A percentile compares a stretch with the other conserved stretches of the same genome.
Evolutionary conservation across 2,888 invertebrate species (phyloP).

Genomic region (Psylliodes chrysocephalus): DNA sequence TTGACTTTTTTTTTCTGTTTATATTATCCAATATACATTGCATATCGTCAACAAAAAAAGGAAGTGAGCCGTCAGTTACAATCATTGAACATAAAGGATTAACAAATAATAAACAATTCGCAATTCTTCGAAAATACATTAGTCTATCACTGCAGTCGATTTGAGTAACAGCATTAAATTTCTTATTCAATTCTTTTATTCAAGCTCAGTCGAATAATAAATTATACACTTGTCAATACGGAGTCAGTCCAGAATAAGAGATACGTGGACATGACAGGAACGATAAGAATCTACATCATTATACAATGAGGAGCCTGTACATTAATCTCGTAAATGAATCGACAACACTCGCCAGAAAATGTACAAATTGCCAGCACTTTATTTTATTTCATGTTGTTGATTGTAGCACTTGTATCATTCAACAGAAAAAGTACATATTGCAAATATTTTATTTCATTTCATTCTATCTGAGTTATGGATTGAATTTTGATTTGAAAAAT

Average conservation of each 20-base stretch:
- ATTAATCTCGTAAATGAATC: neutral
- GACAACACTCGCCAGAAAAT: neutral
- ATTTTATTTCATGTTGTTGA: neutral
- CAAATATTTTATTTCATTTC: too few species aligned
- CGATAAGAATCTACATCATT: neutral
- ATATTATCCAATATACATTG: neutral
- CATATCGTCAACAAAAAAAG: neutral
- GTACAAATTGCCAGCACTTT: neutral
- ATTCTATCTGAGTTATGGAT: too few species aligned
- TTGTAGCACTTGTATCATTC: too few species aligned
- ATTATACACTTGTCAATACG: slow-evolving; percentile 2
- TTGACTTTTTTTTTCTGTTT: too few species aligned
- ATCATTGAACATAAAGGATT: neutral
- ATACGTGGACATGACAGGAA: slow-evolving; percentile 4
- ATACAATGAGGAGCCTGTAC: neutral
- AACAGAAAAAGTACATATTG: too few species aligned
- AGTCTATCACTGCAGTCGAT: neutral
- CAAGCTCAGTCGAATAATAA: neutral
- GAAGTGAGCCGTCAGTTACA: neutral
- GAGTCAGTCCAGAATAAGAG: neutral
- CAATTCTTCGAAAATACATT: neutral
- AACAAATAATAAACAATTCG: neutral
- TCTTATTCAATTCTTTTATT: neutral
- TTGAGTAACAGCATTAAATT: neutral
- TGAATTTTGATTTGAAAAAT: too few species aligned